These are phyloP conservation scores for Strigops habroptila DNA, from an alignment of 2,113 vertebrate species.

Conservation along the genomic window DNA sequence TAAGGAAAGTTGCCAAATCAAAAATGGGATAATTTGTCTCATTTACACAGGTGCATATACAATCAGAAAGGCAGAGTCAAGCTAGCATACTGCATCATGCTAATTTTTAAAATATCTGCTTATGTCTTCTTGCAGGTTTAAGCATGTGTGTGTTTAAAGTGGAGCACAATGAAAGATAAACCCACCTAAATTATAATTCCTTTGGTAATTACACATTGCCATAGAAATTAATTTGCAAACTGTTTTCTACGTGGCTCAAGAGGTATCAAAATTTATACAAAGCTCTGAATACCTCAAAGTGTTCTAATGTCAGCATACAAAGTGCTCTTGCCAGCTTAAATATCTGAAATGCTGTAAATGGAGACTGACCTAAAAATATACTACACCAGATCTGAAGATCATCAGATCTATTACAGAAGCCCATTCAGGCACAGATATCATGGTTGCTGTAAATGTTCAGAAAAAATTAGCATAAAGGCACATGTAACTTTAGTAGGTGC, in stretches of 20 bases:
- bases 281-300: neutral
- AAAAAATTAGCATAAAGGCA: neutral
- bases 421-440: neutral
- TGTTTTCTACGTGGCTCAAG: neutral
- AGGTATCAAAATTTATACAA: neutral
- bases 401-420: neutral
- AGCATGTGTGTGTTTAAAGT: neutral
- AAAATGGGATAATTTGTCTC: neutral
- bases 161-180: neutral
- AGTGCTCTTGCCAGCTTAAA: neutral
- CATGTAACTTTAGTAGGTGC: neutral
- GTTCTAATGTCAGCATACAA: neutral
- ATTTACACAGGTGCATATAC: neutral
- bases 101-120: neutral
- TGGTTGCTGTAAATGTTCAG: neutral
- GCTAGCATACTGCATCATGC: neutral
- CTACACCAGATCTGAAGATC: neutral
- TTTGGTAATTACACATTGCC: neutral
- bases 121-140: neutral
- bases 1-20: neutral
- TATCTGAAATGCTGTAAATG: neutral
- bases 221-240: neutral
- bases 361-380: neutral
- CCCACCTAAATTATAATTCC: neutral
- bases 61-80: neutral